A percentile compares a stretch with the other conserved stretches of the same genome.
Conservation (phyloP, 2,888 invertebrate genomes). For the Noctua fimbriata region DNA sequence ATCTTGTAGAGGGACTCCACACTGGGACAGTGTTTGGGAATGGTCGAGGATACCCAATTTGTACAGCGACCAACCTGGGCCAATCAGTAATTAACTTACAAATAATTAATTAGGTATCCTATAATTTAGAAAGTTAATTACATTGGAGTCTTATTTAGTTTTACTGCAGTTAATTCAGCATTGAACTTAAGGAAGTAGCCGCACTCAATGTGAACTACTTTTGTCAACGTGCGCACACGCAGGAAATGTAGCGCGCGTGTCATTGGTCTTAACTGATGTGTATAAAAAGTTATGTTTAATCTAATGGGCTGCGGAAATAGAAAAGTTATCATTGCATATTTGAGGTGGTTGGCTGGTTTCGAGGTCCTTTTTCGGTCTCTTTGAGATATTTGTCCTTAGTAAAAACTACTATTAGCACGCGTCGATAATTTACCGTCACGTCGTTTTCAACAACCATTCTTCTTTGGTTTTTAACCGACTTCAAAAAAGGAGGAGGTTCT, state of each 20-base stretch:
- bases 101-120: neutral
- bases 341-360: neutral
- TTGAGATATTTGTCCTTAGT: too few relatives aligned
- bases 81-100: neutral
- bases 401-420: neutral
- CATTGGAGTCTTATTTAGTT: constrained; percentile 28
- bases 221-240: constrained; percentile 49
- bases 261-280: constrained; percentile 33
- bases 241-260: constrained; percentile 57
- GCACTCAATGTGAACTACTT: constrained; percentile 77
- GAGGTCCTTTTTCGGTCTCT: neutral
- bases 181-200: constrained; percentile 73
- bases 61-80: neutral
- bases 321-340: neutral
- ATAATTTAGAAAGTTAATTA: constrained; percentile 59
- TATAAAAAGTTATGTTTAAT: constrained; percentile 24
- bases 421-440: neutral
- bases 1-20: neutral
- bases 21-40: neutral
- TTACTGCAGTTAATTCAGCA: constrained; percentile 47
- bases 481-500: too few relatives aligned
- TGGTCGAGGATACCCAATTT: neutral
- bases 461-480: neutral
- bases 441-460: neutral
- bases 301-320: neutral